Percentiles rank a stretch among this genome's conserved stretches.
Evolutionary conservation across 2,113 vertebrate genomes (phyloP).

Genomic region (zebrafish (Danio rerio)): GRCz12tu NC_133176.1:17770501-17771000

Average conservation of each 20-base stretch:
- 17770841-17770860: conserved; percentile 35
- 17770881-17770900: not conserved
- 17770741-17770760: conserved; percentile 33
- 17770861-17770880: not conserved
- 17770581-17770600: conserved; percentile 12
- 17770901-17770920: not conserved
- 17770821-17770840: conserved; percentile 32
- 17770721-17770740: conserved; percentile 35
- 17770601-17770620: conserved; percentile 13
- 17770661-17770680: conserved; percentile 37
- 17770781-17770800: conserved; percentile 47
- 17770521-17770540: not conserved
- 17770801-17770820: conserved; percentile 35
- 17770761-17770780: conserved; percentile 48
- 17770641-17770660: conserved; percentile 19
- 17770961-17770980: not conserved
- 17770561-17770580: not conserved
- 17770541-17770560: not conserved
- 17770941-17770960: not conserved
- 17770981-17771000: not conserved
- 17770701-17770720: conserved; percentile 23
- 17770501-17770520: not conserved
- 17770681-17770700: conserved; percentile 35
- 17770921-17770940: not conserved
- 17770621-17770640: conserved; percentile 6